Evolutionary conservation across 1,140 invertebrate species (phyloP).

Genomic region (Mamestra configurata): DNA sequence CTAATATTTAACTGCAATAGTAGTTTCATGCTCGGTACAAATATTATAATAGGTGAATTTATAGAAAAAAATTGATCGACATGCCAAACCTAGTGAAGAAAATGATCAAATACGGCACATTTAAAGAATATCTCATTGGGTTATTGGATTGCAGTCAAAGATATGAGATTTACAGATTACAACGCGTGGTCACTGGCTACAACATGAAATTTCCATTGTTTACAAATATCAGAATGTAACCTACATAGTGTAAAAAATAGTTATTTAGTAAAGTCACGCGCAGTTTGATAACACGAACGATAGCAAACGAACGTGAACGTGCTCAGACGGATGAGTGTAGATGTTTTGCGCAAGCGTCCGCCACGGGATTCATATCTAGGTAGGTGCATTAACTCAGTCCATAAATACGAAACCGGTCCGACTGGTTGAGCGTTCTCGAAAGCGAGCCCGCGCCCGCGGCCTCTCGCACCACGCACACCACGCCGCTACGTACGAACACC

Average conservation of each 20-base stretch:
- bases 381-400: conserved; percentile 85
- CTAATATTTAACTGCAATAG: too few species aligned
- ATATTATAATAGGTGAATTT: too few species aligned
- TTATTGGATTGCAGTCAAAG: not conserved
- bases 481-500: conserved; percentile 75
- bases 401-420: conserved; percentile 86
- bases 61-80: too few species aligned
- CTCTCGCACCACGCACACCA: conserved; percentile 83
- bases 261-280: conserved; percentile 68
- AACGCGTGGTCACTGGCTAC: not conserved
- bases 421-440: conserved; percentile 86
- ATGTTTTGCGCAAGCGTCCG: conserved; percentile 82
- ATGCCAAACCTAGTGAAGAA: not conserved
- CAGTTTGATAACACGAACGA: conserved; percentile 71
- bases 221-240: conserved; percentile 65
- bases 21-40: too few species aligned
- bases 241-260: conserved; percentile 71
- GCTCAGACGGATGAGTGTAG: conserved; percentile 63
- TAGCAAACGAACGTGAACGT: conserved; percentile 71
- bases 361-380: conserved; percentile 82
- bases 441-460: conserved; percentile 78
- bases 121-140: not conserved
- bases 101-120: not conserved
- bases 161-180: too few species aligned
- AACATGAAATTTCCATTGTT: conserved; percentile 2